phyloP scores from a whole-genome alignment of 2,113 vertebrate genomes.

The Neolamprologus tretocephalus region DNA sequence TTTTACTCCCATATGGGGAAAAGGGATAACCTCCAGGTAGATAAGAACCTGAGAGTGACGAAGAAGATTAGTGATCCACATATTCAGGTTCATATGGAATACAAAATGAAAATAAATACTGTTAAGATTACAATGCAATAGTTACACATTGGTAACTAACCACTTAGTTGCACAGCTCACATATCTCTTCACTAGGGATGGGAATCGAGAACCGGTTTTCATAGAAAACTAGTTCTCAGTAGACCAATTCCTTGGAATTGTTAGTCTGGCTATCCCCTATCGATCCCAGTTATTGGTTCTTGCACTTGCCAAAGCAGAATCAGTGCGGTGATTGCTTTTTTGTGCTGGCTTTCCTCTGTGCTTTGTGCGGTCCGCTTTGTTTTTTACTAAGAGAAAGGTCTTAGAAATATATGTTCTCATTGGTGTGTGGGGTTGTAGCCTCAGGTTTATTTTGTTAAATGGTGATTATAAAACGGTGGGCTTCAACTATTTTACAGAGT shows the following conservation, averaged over 20 bases:
- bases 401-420: not conserved
- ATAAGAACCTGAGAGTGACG: constrained; percentile 79
- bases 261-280: not conserved
- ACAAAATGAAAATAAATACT: not conserved
- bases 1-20: constrained; percentile 89
- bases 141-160: not conserved
- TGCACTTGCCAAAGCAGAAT: not conserved
- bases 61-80: not conserved
- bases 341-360: not conserved
- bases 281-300: not conserved
- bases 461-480: not conserved
- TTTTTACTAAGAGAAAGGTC: not conserved
- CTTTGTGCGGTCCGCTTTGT: not conserved
- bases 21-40: constrained; percentile 94
- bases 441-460: not conserved
- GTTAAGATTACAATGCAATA: not conserved
- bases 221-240: not conserved
- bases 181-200: not conserved
- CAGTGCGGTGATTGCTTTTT: not conserved
- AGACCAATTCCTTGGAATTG: not conserved
- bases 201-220: not conserved
- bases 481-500: not conserved
- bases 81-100: not conserved
- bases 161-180: not conserved
- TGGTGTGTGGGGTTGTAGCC: not conserved